Conservation (phyloP, 2,113 vertebrate species). For the Lampris incognitus region DNA sequence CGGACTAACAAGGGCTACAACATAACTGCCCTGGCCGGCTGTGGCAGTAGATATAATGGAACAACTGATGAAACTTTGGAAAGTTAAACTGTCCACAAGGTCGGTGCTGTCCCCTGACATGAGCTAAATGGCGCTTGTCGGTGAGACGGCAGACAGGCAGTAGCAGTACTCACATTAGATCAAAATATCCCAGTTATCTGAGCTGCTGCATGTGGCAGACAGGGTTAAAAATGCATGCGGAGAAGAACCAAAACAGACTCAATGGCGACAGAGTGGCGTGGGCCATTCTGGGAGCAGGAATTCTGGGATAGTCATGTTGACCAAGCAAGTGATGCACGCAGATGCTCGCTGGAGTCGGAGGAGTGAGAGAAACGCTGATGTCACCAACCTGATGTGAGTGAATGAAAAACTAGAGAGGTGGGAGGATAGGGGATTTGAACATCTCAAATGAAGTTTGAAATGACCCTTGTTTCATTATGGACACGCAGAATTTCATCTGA, state of each 20-base stretch:
- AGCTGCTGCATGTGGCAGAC: slow-evolving; percentile 70
- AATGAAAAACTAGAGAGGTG: slow-evolving; percentile 2
- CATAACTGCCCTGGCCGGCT: too few species aligned
- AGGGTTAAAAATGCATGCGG: slow-evolving; percentile 72
- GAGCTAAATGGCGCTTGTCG: slow-evolving; percentile 48
- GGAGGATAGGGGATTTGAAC: not conserved
- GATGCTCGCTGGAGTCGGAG: slow-evolving; percentile 41
- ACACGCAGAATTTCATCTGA: too few species aligned
- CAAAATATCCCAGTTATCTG: slow-evolving; percentile 78
- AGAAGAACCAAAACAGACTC: slow-evolving; percentile 54
- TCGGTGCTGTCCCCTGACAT: not conserved
- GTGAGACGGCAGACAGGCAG: slow-evolving; percentile 33
- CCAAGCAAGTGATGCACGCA: slow-evolving; percentile 52
- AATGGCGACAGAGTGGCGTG: slow-evolving; percentile 75
- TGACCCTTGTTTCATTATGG: not conserved
- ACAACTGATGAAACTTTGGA: too few species aligned
- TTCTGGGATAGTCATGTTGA: slow-evolving; percentile 58
- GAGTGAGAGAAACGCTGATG: slow-evolving; percentile 2
- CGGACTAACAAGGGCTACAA: too few species aligned
- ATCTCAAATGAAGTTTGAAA: not conserved
- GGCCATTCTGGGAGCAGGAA: slow-evolving; percentile 79
- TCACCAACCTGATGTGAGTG: slow-evolving; percentile 2
- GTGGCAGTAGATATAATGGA: too few species aligned
- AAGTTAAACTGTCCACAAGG: too few species aligned
- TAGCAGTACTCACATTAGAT: slow-evolving; percentile 64